Conservation (phyloP, 2,797 vertebrate species). For the Echiichthys vipera region DNA sequence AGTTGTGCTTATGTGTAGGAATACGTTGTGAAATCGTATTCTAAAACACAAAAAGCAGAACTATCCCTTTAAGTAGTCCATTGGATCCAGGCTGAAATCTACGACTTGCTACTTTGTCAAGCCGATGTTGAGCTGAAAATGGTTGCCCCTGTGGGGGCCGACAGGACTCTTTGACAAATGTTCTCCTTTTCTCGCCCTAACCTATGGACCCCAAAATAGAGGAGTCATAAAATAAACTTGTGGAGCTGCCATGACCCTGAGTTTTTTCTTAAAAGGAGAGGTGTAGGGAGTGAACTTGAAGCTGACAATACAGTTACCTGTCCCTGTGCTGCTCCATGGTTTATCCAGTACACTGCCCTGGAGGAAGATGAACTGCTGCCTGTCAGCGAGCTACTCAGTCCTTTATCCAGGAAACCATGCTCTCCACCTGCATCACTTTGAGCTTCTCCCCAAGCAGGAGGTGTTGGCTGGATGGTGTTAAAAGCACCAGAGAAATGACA, state of each 20-base stretch:
- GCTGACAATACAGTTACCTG: constrained; percentile 46
- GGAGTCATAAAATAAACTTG: constrained; percentile 53
- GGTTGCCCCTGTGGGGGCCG: background rate
- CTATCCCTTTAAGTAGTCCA: too few species aligned
- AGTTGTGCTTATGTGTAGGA: too few species aligned
- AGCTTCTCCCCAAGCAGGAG: constrained; percentile 44
- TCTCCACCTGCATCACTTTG: constrained; percentile 40
- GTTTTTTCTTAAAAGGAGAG: constrained; percentile 51
- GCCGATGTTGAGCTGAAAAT: constrained; percentile 15
- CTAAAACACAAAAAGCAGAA: too few species aligned
- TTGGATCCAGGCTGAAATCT: constrained; percentile 30
- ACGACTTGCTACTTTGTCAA: constrained; percentile 36
- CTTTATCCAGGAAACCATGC: constrained; percentile 44
- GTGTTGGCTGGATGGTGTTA: constrained; percentile 45
- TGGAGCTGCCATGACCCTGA: constrained; percentile 45
- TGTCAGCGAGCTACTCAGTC: constrained; percentile 43
- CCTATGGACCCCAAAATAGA: constrained; percentile 24
- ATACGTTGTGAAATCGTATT: too few species aligned
- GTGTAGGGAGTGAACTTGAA: constrained; percentile 29
- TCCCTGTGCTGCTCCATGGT: constrained; percentile 17
- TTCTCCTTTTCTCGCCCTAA: constrained; percentile 31
- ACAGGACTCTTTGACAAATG: constrained; percentile 10
- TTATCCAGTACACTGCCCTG: constrained; percentile 46
- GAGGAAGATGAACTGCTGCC: constrained; percentile 55
- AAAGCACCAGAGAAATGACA: constrained; percentile 60